Conservation (phyloP, 2,888 invertebrate genomes). For the Chalcosyrphus nemorum region DNA sequence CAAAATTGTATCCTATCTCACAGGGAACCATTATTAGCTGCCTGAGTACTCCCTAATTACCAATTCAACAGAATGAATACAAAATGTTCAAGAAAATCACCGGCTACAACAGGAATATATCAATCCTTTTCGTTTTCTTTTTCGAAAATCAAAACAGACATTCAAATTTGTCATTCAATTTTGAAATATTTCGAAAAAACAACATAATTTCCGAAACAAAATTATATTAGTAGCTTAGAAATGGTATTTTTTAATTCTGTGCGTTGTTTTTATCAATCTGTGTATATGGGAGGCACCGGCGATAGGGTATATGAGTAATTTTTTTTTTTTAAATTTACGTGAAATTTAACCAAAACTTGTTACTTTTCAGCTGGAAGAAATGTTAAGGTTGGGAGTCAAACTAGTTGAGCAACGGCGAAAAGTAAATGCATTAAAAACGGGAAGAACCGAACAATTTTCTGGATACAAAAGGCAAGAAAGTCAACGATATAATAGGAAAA, state of each 20-base stretch:
- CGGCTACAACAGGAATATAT: too few relatives aligned
- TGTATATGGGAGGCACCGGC: not conserved
- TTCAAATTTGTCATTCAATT: too few relatives aligned
- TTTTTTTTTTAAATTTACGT: too few relatives aligned
- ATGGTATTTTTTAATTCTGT: constrained; percentile 14
- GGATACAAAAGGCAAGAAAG: not conserved
- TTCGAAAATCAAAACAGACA: too few relatives aligned
- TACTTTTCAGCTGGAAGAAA: constrained; percentile 5
- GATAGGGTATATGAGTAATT: not conserved
- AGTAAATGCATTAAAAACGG: not conserved
- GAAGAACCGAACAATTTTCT: not conserved
- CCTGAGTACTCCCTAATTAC: too few relatives aligned
- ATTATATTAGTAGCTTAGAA: constrained; percentile 1
- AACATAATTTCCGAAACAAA: not conserved
- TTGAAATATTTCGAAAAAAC: not conserved
- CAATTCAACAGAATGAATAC: too few relatives aligned
- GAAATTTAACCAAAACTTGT: not conserved
- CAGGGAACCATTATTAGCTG: too few relatives aligned
- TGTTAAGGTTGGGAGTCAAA: constrained; percentile 30
- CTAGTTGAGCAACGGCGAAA: constrained; percentile 24
- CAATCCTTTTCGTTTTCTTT: too few relatives aligned
- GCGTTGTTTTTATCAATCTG: constrained; percentile 11
- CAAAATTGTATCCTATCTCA: too few relatives aligned
- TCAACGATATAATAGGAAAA: not conserved
- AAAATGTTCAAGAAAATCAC: too few relatives aligned